phyloP scores from a whole-genome alignment of 2,113 vertebrate species.

The Phrynosoma blainvillii region DNA sequence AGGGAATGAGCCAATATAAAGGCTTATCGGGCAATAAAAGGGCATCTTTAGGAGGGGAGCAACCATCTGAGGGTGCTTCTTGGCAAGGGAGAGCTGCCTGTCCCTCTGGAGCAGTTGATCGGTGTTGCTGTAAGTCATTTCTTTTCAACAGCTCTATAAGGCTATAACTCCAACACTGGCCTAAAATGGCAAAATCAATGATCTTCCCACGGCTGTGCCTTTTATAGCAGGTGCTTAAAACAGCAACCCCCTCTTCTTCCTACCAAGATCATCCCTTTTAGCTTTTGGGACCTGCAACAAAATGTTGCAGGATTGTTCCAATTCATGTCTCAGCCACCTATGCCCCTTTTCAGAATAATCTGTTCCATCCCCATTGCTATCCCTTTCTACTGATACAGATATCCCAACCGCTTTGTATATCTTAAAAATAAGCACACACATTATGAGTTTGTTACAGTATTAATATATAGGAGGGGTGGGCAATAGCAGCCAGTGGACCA shows the following conservation, averaged over 20 bases:
- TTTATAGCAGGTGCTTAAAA: background rate
- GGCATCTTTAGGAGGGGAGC: background rate
- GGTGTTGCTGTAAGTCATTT: background rate
- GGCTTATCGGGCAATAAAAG: conserved; percentile 1
- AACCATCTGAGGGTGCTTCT: background rate
- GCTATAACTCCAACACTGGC: background rate
- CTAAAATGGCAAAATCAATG: background rate
- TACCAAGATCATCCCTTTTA: background rate
- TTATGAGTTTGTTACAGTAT: too few relatives aligned
- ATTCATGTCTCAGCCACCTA: background rate
- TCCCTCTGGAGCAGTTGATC: background rate
- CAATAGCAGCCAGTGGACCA: too few relatives aligned
- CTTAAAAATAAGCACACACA: too few relatives aligned
- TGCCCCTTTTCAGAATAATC: background rate
- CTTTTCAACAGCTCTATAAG: background rate
- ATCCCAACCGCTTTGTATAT: too few relatives aligned
- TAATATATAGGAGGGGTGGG: too few relatives aligned
- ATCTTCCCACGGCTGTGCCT: background rate
- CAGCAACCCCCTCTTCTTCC: too few relatives aligned
- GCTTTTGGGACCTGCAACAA: background rate
- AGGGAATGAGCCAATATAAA: background rate
- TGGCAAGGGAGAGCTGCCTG: background rate
- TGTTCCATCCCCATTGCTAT: background rate
- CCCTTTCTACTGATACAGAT: background rate
- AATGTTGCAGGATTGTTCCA: background rate